Evolutionary conservation across 2,888 invertebrate genomes (phyloP), one percentile per base, ranked within the genome.

Genomic region (Lycaena phlaeas): DNA sequence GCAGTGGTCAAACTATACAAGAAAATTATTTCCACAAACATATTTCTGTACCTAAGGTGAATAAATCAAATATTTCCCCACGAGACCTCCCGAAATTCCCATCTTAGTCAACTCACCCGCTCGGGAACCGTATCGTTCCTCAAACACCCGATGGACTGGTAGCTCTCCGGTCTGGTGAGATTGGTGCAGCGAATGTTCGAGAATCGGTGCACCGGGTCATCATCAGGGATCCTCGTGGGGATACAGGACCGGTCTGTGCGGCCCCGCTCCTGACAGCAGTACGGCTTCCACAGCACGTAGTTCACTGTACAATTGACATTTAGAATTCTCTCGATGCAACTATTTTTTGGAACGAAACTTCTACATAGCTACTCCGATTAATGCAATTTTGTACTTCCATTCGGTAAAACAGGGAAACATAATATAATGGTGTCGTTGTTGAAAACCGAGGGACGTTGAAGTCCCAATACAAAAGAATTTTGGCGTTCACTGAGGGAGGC

Each of bases 181-280:
- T 67, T 64, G 44, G 61, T 40, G 40, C 67, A 68, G 5, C 61
- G 52, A 3, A 62, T 51, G 2, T 51, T 50, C 6, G 60, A 55
- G 42, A 64, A 66, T 9, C 61, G 53, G 14, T 63, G 60, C 2
- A 64, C 61, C 0, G 60, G 59, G 38, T 68, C 68, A 15, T 63
- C 55, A 4, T 47, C 43, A 2, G 61, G 55, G 2, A 68, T 45
- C 17, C 43, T 41, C 9, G 53, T 58, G 1, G 60, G 61, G 1
- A 51, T 45, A 28, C 65, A 68, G 2, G 43, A 49, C 3, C 47
- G 44, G 28, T 67, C 58, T 1, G 47, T 43, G 14, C 51, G 54
- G 1, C 57, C 57, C 40, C 53, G 50, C 10, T 49, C 41, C 4
- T 38, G n/a, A 29, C 66, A 64, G 41, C 63, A 66, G 37, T 60